Base-by-base conservation (phyloP, 2,797 vertebrate species). In the Pangasius mekongensis region DNA sequence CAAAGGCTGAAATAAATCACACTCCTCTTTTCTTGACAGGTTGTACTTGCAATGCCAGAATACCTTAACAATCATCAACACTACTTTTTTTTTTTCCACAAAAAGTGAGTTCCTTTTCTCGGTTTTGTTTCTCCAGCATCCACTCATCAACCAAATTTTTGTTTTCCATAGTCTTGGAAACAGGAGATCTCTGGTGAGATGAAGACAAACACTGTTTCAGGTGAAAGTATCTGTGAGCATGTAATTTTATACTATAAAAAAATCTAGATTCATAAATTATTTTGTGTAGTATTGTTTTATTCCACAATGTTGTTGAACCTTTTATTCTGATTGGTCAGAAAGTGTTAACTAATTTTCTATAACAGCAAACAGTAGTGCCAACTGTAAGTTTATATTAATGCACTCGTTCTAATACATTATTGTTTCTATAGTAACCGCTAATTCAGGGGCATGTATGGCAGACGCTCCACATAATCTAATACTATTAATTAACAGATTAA, bases 1-100 rank as follows among this genome's bases (percentile, higher is more conserved):
- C 39, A 43, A 83, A 49, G 60, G 82, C 62, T 67, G 82, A 49
- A 84, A 67, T 52, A 84, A 67, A 67, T 84, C 80, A 39, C 60
- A 66, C 60, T 67, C 27, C 60, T 66, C 82, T 66, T 67, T 43
- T 20, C 43, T 30, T 67, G 82, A 83, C 81, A 83, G 60, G 60
- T 49, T 66, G 39, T 47, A n/a, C 58, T 66, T 11, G 7, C 82
- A 2, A 30, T 66, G 60, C 60, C 81, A 83, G 81, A 66, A 47
- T 30, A 47, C 82, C 27, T 22, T 84, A 49, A 67, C 16, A 67
- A 30, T 33, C n/a, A 52, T 54, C 43, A 69, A 39, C 60, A n/a
- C 30, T 36, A 30, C 74, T 11, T 80, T 77, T 77, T 77, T 77
- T 30, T 77, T 6, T 2, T 1, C 18, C 24, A 30, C 4, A 33